These are phyloP conservation scores for Champsocephalus esox DNA, from an alignment of 2,797 vertebrate genomes.

Conservation along the genomic window DNA sequence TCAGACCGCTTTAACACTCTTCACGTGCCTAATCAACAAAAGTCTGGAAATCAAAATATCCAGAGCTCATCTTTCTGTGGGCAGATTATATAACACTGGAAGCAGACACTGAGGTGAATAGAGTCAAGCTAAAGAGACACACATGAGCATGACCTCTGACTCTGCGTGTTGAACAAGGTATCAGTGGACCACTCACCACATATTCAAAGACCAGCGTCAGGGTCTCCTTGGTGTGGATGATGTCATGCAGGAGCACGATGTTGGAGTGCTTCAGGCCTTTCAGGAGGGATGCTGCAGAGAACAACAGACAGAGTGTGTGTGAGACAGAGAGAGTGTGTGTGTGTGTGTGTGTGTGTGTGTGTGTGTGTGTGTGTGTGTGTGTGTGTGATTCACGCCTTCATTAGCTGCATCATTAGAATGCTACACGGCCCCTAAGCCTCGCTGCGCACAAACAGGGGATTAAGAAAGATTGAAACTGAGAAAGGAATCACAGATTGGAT, in stretches of 20 bases:
- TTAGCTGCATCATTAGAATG: constrained; percentile 53
- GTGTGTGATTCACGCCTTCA: constrained; percentile 39
- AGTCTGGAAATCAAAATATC: constrained; percentile 48
- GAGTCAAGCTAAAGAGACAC: constrained; percentile 17
- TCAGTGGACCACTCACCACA: constrained; percentile 85
- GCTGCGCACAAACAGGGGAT: constrained; percentile 33
- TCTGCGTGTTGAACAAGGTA: constrained; percentile 8
- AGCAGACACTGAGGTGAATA: constrained; percentile 36
- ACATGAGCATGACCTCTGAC: constrained; percentile 1
- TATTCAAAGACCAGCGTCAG: constrained; percentile 96
- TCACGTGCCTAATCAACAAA: constrained; percentile 43
- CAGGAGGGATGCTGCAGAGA: constrained; percentile 91
- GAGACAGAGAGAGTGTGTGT: background rate
- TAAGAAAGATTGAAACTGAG: constrained; percentile 47
- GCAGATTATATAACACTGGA: constrained; percentile 41
- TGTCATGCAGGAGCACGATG: constrained; percentile 93
- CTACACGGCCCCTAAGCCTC: constrained; percentile 3
- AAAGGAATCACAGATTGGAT: constrained; percentile 52
- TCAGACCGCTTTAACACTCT: constrained; percentile 44
- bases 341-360: background rate
- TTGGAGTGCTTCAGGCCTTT: constrained; percentile 96
- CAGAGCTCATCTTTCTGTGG: constrained; percentile 43
- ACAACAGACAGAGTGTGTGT: constrained; percentile 15
- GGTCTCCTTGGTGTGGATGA: constrained; percentile 93
- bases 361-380: background rate